Evolutionary conservation across 2,113 vertebrate genomes (phyloP).

Genomic region (Mus musculus): GRCm39 chr2:159263501-159264000

Average conservation of each 20-base stretch:
- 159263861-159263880: neutral
- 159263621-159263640: neutral
- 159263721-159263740: no score
- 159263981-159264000: neutral
- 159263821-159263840: neutral
- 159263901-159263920: neutral
- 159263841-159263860: neutral
- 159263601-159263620: neutral
- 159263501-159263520: neutral
- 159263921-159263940: neutral
- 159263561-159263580: neutral
- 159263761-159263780: neutral
- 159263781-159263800: rapidly evolving
- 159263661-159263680: neutral
- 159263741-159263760: neutral
- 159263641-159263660: neutral
- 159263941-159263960: neutral
- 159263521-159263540: neutral
- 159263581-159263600: neutral
- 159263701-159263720: neutral
- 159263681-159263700: neutral
- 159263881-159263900: slow-evolving; percentile 8
- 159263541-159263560: neutral
- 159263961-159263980: neutral
- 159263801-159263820: no score